These are phyloP conservation scores for Imbricaverruca yamaguchii DNA, from an alignment of 2,888 invertebrate species.

Conservation along the genomic window DNA sequence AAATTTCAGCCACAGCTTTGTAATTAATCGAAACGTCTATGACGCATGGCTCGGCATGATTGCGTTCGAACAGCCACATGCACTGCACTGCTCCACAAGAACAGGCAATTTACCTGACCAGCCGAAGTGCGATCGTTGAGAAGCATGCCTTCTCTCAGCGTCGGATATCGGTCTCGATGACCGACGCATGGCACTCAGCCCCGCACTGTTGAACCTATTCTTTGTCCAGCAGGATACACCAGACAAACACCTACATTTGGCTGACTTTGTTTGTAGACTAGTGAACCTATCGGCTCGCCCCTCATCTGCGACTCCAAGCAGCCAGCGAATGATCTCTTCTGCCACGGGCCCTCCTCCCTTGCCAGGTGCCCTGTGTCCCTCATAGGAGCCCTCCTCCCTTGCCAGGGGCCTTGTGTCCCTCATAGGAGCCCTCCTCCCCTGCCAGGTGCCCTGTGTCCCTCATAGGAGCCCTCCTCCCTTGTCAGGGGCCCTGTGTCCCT, in stretches of 20 bases:
- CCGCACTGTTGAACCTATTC: neutral
- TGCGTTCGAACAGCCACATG: neutral
- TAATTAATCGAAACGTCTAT: neutral
- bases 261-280: neutral
- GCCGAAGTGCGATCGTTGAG: neutral
- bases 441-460: no score
- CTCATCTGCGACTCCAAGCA: neutral
- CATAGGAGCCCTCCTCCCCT: no score
- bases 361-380: no score
- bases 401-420: no score
- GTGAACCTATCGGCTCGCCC: neutral
- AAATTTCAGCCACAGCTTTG: no score
- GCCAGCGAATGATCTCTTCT: neutral
- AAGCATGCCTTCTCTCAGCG: neutral
- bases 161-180: neutral
- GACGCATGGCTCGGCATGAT: neutral
- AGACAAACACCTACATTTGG: neutral
- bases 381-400: no score
- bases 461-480: no score
- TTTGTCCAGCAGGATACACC: neutral
- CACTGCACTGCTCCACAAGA: neutral
- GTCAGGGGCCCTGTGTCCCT: no score
- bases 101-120: neutral
- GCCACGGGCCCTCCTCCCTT: neutral
- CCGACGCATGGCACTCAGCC: neutral